phyloP scores from a whole-genome alignment of 2,797 vertebrate species.

The Myotis findleyi region DNA sequence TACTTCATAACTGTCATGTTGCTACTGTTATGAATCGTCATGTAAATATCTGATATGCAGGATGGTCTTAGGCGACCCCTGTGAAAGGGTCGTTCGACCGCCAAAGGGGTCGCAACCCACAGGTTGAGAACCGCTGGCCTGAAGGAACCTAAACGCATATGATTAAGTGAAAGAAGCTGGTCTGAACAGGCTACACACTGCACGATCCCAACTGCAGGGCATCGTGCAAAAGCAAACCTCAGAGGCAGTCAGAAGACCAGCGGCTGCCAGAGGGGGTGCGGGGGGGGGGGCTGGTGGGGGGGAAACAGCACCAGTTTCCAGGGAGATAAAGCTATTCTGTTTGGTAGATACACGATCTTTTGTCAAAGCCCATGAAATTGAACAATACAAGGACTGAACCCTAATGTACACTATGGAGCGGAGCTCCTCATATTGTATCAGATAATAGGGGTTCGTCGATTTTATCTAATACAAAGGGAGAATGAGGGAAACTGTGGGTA shows the following conservation, averaged over 20 bases:
- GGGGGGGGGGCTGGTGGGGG: too few species aligned
- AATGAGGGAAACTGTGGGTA: background rate
- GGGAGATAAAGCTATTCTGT: background rate
- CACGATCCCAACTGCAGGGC: background rate
- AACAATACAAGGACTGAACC: background rate
- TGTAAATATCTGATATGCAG: too few species aligned
- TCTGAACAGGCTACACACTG: background rate
- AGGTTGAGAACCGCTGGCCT: background rate
- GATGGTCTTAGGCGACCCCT: too few species aligned
- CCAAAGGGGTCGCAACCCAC: too few species aligned
- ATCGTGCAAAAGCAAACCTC: background rate
- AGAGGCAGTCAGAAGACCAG: background rate
- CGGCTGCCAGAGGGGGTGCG: accelerated
- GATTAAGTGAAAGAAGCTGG: background rate
- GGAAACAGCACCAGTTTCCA: background rate
- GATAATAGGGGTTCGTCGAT: background rate
- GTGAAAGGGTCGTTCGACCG: too few species aligned
- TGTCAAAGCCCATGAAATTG: background rate
- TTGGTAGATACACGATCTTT: background rate
- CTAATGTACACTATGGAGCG: background rate
- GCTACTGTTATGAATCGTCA: too few species aligned
- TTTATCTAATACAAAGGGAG: background rate
- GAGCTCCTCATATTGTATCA: background rate
- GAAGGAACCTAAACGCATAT: background rate
- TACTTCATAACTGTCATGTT: too few species aligned